Base-by-base conservation (phyloP, 2,888 invertebrate species). In the Melinaea menophilus region DNA sequence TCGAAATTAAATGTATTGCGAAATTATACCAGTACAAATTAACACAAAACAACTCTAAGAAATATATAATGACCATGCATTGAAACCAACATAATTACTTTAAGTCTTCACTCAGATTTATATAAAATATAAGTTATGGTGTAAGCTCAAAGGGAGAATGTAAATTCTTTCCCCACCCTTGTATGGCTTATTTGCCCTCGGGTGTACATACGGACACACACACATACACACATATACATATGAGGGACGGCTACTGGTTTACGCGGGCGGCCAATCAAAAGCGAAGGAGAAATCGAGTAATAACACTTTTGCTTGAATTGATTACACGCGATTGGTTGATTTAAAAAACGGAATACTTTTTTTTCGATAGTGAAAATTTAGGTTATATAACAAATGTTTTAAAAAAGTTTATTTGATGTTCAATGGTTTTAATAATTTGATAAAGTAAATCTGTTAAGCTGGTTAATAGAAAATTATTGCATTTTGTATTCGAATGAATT, bases 201-300 rank as follows among this genome's bases (percentile, higher is more conserved):
- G 65, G 71, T 81, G 80, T 80, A 73, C 65, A 71, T 70, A 72
- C 70, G 65, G 63, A 65, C 65, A 62, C 63, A 64, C 64, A 69
- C 64, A 64, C 67, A 60, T 54, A 71, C 68, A 75, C 64, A 72
- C 73, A 71, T 55, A 66, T 64, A 75, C 73, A 47, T 75, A 73
- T 75, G 79, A 74, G 72, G 71, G 74, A 66, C 73, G 70, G 90
- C 91, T 90, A 90, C 91, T 87, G 90, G 90, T 80, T 90, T 91
- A 90, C 90, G 87, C 89, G 75, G 2, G 74, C 76, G 75, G 72
- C 91, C 91, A 91, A 91, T 91, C 85, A 81, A 80, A 79, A 75
- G 66, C 69, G 75, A 74, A 77, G 75, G 78, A 80, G 76, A 69
- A 69, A 73, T 63, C 59, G 68, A 69, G 69, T 68, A 69, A 64